phyloP scores from a whole-genome alignment of 2,888 invertebrate genomes.

The Hydropsyche betteni region DNA sequence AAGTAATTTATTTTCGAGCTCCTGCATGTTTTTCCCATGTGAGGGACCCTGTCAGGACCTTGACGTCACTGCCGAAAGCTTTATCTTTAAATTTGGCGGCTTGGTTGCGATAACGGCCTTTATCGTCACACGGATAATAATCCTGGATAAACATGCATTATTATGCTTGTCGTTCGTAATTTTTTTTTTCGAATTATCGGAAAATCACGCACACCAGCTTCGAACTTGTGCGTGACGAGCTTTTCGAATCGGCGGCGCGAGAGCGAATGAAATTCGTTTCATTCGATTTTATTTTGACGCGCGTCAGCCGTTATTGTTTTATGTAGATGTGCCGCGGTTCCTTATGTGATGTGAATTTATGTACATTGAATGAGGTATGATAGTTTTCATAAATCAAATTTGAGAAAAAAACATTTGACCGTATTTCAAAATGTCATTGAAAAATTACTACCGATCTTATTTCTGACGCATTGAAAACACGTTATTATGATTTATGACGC shows the following conservation, averaged over 20 bases:
- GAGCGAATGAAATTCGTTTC: background rate
- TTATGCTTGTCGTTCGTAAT: constrained; percentile 23
- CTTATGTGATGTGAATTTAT: too few relatives aligned
- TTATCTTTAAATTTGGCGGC: constrained; percentile 24
- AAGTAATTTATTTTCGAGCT: constrained; percentile 14
- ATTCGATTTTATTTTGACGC: background rate
- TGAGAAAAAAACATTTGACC: background rate
- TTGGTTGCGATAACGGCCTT: constrained; percentile 12
- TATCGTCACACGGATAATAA: constrained; percentile 26
- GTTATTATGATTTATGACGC: background rate
- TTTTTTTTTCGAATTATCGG: constrained; percentile 1
- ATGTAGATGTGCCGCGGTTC: too few relatives aligned
- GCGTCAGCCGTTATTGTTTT: too few relatives aligned
- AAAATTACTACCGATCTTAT: background rate
- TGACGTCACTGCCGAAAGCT: constrained; percentile 26
- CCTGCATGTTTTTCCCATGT: constrained; percentile 11
- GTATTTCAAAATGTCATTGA: constrained; percentile 9
- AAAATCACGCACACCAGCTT: background rate
- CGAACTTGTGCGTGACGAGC: background rate
- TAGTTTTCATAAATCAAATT: background rate
- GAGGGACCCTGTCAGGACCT: background rate
- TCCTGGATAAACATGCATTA: constrained; percentile 36
- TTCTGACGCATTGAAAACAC: constrained; percentile 4
- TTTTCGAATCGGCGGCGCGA: background rate
- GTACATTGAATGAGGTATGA: background rate